Conservation (phyloP, 2,797 vertebrate species). For the Gallirallus australis region DNA sequence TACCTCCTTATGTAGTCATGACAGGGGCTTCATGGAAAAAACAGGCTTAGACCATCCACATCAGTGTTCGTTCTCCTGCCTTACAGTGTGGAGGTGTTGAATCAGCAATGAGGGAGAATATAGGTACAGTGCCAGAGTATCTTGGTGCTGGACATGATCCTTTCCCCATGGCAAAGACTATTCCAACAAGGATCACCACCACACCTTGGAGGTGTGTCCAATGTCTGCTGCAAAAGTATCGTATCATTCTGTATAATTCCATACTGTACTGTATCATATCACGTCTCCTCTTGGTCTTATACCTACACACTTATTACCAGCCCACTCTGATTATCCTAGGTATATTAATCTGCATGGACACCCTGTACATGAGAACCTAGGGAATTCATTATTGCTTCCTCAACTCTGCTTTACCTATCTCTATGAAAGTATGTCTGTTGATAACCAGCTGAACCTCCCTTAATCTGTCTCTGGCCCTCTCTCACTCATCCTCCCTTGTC, state of each 20-base stretch:
- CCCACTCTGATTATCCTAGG: neutral
- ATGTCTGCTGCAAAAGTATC: neutral
- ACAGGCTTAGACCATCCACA: neutral
- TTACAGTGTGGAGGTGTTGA: neutral
- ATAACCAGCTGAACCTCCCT: neutral
- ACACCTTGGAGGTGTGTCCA: neutral
- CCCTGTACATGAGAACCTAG: neutral
- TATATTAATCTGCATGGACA: neutral
- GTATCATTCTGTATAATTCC: neutral
- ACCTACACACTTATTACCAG: neutral
- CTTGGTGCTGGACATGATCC: neutral
- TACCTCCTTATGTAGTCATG: neutral
- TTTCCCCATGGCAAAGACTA: neutral
- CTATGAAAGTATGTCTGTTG: neutral
- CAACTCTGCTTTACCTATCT: neutral
- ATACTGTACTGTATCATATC: accelerated
- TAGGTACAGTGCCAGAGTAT: neutral
- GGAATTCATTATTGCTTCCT: neutral
- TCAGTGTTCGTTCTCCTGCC: neutral
- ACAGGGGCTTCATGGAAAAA: neutral
- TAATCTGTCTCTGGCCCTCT: neutral
- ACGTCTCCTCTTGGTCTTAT: neutral
- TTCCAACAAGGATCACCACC: neutral
- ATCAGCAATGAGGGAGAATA: neutral
- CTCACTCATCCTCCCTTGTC: neutral